Percentiles rank a stretch among this genome's conserved stretches.
Conservation (phyloP, 2,888 invertebrate genomes). For the Tetropium fuscum region DNA sequence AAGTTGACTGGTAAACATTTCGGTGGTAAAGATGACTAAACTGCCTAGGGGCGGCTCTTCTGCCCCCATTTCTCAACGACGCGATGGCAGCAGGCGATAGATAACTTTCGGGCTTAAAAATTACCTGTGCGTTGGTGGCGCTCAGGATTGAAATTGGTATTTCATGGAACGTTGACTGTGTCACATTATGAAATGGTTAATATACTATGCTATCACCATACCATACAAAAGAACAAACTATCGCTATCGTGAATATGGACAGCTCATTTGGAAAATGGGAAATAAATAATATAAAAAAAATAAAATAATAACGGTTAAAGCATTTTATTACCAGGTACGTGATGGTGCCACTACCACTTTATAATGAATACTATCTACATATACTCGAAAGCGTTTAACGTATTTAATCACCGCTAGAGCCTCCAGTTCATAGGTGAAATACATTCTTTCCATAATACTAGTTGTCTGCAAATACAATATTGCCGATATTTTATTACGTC, state of each 20-base stretch:
- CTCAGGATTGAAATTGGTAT: constrained; percentile 12
- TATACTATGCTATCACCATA: not conserved
- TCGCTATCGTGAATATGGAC: not conserved
- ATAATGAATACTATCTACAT: too few species aligned
- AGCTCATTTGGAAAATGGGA: not conserved
- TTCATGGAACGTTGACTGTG: constrained; percentile 4
- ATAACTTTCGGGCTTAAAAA: constrained; percentile 5
- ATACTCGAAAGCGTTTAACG: too few species aligned
- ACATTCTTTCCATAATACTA: too few species aligned
- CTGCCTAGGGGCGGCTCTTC: not conserved
- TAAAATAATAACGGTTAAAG: too few species aligned
- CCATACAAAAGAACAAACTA: too few species aligned
- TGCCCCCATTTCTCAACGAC: constrained; percentile 3
- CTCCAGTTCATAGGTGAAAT: too few species aligned
- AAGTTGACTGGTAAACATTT: constrained; percentile 1
- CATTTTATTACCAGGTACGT: too few species aligned
- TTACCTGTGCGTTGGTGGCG: not conserved
- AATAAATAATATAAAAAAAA: not conserved
- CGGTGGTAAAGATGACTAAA: not conserved
- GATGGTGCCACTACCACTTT: too few species aligned
- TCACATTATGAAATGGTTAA: constrained; percentile 9
- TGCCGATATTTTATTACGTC: too few species aligned
- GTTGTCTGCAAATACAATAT: too few species aligned
- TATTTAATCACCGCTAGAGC: too few species aligned
- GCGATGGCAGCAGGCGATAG: too few species aligned